Percentiles rank a stretch among this genome's conserved stretches.
phyloP scores from a whole-genome alignment of 2,888 invertebrate species.

The Aporophyla lueneburgensis region DNA sequence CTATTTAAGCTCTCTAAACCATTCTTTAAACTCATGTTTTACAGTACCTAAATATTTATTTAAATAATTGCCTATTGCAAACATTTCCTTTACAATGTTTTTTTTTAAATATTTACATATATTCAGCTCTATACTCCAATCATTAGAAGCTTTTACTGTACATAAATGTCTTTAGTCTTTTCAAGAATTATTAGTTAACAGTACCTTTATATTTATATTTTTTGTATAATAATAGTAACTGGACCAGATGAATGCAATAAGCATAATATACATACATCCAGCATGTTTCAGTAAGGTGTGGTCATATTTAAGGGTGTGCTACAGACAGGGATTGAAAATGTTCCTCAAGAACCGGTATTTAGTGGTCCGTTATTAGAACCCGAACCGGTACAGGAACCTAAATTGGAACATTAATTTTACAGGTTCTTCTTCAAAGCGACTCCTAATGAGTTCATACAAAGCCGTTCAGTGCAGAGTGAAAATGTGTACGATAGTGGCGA shows the following conservation, averaged over 20 bases:
- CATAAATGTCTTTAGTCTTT: neutral
- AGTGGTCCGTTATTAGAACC: too few species aligned
- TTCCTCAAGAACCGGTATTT: too few species aligned
- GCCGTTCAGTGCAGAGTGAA: too few species aligned
- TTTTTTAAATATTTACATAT: too few species aligned
- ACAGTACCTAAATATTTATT: neutral
- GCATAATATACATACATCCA: conserved; percentile 37
- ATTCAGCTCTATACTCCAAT: neutral
- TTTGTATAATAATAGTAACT: neutral
- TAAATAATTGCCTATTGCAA: neutral
- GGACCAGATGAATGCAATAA: conserved; percentile 45
- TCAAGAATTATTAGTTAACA: neutral
- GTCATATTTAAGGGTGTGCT: neutral
- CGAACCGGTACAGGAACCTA: too few species aligned
- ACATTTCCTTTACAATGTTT: conserved; percentile 2
- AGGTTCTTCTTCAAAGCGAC: too few species aligned
- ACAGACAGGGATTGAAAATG: neutral
- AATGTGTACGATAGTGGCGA: too few species aligned
- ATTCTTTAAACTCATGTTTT: neutral
- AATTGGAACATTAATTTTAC: too few species aligned
- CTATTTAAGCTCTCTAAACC: conserved; percentile 1
- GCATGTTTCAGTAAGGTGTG: neutral
- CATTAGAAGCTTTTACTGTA: neutral
- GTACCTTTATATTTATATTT: too few species aligned
- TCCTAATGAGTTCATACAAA: too few species aligned